A percentile compares a stretch with the other conserved stretches of the same genome.
Evolutionary conservation across 2,888 invertebrate species (phyloP).

Genomic region (Merodon equestris): DNA sequence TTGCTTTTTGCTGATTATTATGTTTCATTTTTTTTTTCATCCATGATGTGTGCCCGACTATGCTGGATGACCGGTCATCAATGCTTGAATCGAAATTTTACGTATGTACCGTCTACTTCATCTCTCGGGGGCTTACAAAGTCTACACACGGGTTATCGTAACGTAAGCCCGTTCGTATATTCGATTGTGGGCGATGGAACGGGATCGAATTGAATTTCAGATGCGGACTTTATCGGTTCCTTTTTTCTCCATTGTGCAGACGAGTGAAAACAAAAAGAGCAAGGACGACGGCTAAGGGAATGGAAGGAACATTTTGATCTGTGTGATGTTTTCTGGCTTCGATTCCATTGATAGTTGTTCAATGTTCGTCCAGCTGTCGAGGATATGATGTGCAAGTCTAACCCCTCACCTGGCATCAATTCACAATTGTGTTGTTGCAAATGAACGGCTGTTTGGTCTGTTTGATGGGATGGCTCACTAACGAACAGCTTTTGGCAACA

Average conservation of each 20-base stretch:
- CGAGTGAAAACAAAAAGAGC: not conserved
- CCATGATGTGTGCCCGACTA: not conserved
- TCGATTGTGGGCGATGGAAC: conserved; percentile 22
- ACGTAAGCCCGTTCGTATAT: conserved; percentile 22
- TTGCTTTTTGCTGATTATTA: conserved; percentile 8
- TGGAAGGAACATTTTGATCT: conserved; percentile 38
- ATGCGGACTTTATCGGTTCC: conserved; percentile 51
- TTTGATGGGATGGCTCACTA: no score
- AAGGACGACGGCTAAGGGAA: not conserved
- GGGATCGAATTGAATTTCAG: conserved; percentile 61
- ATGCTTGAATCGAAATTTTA: conserved; percentile 45
- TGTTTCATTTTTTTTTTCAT: conserved; percentile 18
- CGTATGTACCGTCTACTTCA: conserved; percentile 35
- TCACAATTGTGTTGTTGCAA: no score
- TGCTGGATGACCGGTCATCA: conserved; percentile 36
- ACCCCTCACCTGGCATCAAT: no score
- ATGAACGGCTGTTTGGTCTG: no score
- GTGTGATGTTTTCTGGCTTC: conserved; percentile 40
- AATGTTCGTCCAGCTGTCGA: conserved; percentile 48
- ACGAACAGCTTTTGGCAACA: no score
- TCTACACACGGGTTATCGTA: not conserved
- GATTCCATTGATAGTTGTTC: conserved; percentile 45
- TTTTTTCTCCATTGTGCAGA: conserved; percentile 27
- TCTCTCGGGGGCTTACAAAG: conserved; percentile 9
- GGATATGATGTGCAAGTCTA: conserved; percentile 29